Percentiles rank a stretch among this genome's conserved stretches.
Evolutionary conservation across 2,113 vertebrate species (phyloP).

Genomic region (Callorhinus ursinus): DNA sequence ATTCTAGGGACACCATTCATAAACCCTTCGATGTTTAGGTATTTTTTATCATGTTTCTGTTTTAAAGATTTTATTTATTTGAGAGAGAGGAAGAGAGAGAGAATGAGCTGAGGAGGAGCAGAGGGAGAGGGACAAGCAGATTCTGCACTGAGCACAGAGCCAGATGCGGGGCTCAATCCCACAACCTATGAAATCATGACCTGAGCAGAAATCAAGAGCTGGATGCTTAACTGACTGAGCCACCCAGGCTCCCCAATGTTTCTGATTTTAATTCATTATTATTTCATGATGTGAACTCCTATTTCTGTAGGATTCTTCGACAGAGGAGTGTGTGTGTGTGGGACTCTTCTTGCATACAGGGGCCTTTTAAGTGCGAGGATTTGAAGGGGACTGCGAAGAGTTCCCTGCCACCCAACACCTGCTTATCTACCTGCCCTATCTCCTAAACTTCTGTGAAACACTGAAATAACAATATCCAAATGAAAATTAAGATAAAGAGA

Average conservation of each 20-base stretch:
- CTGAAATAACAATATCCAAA: neutral
- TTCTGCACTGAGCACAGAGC: neutral
- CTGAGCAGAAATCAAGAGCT: neutral
- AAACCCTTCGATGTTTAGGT: neutral
- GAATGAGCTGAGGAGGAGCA: neutral
- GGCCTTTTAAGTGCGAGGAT: neutral
- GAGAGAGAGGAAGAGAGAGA: neutral
- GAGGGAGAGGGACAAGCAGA: neutral
- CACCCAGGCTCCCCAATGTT: neutral
- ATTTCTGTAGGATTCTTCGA: neutral
- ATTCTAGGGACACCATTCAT: neutral
- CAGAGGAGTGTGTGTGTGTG: neutral
- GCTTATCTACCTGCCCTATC: neutral
- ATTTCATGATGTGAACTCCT: neutral
- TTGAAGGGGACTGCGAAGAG: neutral
- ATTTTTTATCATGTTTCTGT: neutral
- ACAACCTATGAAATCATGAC: neutral
- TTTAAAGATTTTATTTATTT: neutral
- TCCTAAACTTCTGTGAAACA: neutral
- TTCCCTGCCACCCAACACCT: neutral
- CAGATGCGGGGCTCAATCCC: neutral
- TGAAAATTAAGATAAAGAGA: neutral
- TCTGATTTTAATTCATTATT: slow-evolving; percentile 13
- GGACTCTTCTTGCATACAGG: neutral
- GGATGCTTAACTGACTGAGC: neutral